Percentiles rank a stretch among this genome's conserved stretches.
Evolutionary conservation across 2,797 vertebrate genomes (phyloP).

Genomic region (Simalia tracyae): DNA sequence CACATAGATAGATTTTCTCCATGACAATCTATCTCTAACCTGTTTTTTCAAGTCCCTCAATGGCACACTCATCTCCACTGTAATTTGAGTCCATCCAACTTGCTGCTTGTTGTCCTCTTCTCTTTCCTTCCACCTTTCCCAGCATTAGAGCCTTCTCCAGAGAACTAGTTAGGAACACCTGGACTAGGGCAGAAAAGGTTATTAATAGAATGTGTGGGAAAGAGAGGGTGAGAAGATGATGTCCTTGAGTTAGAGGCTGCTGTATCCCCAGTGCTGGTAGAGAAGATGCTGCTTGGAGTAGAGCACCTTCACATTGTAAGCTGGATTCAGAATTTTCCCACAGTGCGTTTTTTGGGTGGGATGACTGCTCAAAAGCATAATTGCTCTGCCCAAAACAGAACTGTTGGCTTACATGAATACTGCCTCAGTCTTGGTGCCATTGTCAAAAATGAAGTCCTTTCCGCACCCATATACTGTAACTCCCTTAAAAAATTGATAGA

Average conservation of each 20-base stretch:
- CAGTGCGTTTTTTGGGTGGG: neutral
- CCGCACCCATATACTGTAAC: neutral
- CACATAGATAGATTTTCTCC: neutral
- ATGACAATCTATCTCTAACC: neutral
- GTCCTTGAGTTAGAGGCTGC: neutral
- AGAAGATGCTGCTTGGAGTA: neutral
- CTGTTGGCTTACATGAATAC: neutral
- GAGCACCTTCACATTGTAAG: neutral
- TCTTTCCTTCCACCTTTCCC: neutral
- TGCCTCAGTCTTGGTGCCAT: neutral
- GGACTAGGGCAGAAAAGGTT: neutral
- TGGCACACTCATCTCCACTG: neutral
- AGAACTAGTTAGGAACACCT: neutral
- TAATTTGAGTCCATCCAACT: neutral
- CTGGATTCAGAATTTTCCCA: neutral
- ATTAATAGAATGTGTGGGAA: neutral
- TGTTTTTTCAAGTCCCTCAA: neutral
- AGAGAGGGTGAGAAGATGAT: neutral
- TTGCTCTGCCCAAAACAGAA: neutral
- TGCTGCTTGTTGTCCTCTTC: neutral
- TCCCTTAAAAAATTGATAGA: neutral
- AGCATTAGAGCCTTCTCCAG: neutral
- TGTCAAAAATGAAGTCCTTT: neutral
- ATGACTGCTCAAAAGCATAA: neutral
- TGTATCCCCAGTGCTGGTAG: neutral